phyloP scores from a whole-genome alignment of 1,140 invertebrate genomes.

The Drosophila obscura region DNA sequence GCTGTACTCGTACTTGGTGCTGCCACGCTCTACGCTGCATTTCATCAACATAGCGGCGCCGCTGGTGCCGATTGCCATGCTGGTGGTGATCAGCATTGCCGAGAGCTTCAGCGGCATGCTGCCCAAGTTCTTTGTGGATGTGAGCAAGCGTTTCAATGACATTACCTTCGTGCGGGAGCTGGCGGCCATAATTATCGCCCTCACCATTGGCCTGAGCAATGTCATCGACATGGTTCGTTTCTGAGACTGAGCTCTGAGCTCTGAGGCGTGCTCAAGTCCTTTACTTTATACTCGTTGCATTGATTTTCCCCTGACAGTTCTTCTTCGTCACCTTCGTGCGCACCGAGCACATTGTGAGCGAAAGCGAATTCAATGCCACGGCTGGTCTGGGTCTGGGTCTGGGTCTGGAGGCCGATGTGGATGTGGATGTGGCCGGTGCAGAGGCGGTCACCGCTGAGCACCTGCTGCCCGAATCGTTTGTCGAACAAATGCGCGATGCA shows the following conservation, averaged over 20 bases:
- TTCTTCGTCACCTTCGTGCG: conserved; percentile 77
- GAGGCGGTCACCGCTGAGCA: conserved; percentile 58
- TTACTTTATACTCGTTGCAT: conserved; percentile 13
- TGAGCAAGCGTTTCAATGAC: conserved; percentile 85
- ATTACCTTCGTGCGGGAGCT: conserved; percentile 85
- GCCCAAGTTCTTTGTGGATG: conserved; percentile 84
- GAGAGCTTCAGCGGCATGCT: conserved; percentile 85
- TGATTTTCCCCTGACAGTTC: conserved; percentile 55
- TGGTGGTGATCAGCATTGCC: conserved; percentile 85
- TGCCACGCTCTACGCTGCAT: conserved; percentile 84
- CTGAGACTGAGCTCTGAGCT: not conserved
- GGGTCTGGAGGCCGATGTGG: conserved; percentile 19
- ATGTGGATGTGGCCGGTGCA: conserved; percentile 26
- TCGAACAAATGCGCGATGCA: conserved; percentile 73
- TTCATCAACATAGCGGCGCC: conserved; percentile 84
- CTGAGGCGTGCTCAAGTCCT: conserved; percentile 27
- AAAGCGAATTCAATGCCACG: conserved; percentile 77
- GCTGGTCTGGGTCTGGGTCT: conserved; percentile 25
- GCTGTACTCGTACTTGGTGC: conserved; percentile 85
- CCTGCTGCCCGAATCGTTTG: conserved; percentile 70
- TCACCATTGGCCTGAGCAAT: conserved; percentile 86
- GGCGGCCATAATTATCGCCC: conserved; percentile 85
- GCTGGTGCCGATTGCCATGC: conserved; percentile 83
- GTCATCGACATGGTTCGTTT: conserved; percentile 86
- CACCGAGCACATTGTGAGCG: conserved; percentile 77